phyloP scores from a whole-genome alignment of 2,797 vertebrate species.

The Potorous gilbertii region DNA sequence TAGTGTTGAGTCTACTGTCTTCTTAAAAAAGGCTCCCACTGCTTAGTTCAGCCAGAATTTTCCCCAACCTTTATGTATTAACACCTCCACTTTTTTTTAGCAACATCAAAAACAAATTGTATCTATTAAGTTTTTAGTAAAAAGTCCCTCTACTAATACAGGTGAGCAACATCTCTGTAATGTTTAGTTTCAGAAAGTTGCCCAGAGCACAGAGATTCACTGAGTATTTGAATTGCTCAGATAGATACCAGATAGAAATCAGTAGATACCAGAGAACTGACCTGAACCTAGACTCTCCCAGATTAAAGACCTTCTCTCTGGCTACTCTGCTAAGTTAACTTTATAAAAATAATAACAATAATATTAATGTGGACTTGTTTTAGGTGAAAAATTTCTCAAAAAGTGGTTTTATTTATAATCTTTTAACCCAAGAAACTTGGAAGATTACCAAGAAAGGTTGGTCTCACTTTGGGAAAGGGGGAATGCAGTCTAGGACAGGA shows the following conservation, averaged over 20 bases:
- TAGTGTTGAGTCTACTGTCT: background rate
- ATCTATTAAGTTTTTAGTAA: background rate
- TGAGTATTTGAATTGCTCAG: background rate
- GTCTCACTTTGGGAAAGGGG: too few relatives aligned
- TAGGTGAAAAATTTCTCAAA: background rate
- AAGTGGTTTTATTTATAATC: background rate
- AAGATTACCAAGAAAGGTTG: too few relatives aligned
- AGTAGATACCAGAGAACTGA: background rate
- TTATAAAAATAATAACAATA: background rate
- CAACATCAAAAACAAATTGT: background rate
- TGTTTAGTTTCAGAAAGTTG: background rate
- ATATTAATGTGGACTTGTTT: background rate
- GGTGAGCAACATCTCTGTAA: background rate
- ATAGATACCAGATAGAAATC: too few relatives aligned
- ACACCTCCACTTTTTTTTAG: background rate
- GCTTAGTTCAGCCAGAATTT: background rate
- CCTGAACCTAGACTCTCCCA: background rate
- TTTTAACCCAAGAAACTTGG: too few relatives aligned
- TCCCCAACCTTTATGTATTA: background rate
- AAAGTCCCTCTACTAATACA: too few relatives aligned
- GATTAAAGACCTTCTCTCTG: background rate
- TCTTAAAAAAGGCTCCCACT: background rate
- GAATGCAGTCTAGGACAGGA: too few relatives aligned
- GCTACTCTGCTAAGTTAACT: background rate
- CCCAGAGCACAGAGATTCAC: background rate